Conservation (phyloP, 2,888 invertebrate species). For the Agelastica alni region DNA sequence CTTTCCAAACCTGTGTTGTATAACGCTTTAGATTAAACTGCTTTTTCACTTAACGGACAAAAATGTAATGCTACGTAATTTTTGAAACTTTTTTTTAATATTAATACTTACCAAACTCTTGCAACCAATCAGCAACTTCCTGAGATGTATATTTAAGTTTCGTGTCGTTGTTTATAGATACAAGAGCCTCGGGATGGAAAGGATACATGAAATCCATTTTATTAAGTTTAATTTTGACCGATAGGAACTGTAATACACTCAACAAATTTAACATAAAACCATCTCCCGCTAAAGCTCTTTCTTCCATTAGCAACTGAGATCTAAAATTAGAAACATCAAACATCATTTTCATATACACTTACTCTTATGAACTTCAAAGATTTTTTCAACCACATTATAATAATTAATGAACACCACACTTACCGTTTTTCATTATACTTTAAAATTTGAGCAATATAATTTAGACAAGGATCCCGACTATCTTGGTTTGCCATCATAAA, state of each 20-base stretch:
- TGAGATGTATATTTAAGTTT: conserved; percentile 81
- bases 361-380: too few relatives aligned
- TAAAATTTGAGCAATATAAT: conserved; percentile 78
- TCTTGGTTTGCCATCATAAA: conserved; percentile 79
- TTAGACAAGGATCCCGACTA: conserved; percentile 78
- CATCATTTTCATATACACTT: too few relatives aligned
- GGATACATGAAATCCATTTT: conserved; percentile 89
- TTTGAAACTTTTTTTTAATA: too few relatives aligned
- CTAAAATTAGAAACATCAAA: too few relatives aligned
- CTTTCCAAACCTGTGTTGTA: too few relatives aligned
- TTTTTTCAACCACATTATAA: too few relatives aligned
- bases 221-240: conserved; percentile 86
- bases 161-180: conserved; percentile 77
- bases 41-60: too few relatives aligned
- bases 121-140: conserved; percentile 78
- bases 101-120: conserved; percentile 65
- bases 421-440: conserved; percentile 79
- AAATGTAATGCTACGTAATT: too few relatives aligned
- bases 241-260: conserved; percentile 86
- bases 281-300: conserved; percentile 85
- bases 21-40: too few relatives aligned
- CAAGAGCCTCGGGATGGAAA: conserved; percentile 77
- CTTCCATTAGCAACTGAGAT: conserved; percentile 88
- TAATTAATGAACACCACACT: too few relatives aligned
- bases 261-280: conserved; percentile 95